phyloP scores from a whole-genome alignment of 2,113 vertebrate species.

The Trinectes maculatus region DNA sequence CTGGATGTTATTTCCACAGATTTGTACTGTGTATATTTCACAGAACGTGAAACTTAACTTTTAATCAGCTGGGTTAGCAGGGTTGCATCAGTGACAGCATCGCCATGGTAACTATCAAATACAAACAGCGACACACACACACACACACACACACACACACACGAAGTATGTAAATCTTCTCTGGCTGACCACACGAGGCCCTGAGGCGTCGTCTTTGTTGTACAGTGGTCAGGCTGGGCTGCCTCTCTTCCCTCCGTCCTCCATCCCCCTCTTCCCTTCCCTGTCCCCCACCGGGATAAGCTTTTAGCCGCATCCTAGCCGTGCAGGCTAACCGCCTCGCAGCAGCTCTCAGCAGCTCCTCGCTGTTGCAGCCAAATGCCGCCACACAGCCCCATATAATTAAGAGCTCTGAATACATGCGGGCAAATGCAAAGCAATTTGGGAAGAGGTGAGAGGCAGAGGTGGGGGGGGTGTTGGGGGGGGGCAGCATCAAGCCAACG shows the following conservation, averaged over 20 bases:
- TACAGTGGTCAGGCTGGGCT: not conserved
- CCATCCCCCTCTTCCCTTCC: slow-evolving; percentile 16
- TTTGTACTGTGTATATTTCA: too few species aligned
- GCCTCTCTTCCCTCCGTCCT: not conserved
- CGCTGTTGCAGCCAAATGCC: slow-evolving; percentile 79
- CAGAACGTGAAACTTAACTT: too few species aligned
- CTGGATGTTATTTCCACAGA: too few species aligned
- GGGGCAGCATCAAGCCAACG: slow-evolving; percentile 32
- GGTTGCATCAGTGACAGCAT: too few species aligned
- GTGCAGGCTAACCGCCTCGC: slow-evolving; percentile 65
- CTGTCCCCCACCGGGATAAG: slow-evolving; percentile 62
- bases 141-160: too few species aligned
- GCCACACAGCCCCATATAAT: slow-evolving; percentile 79
- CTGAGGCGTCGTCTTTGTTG: too few species aligned
- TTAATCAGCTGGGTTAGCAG: too few species aligned
- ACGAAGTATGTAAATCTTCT: too few species aligned
- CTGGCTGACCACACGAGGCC: too few species aligned
- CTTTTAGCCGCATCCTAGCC: slow-evolving; percentile 75
- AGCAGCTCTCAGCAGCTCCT: slow-evolving; percentile 72
- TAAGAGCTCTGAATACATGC: slow-evolving; percentile 77
- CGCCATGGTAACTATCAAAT: too few species aligned
- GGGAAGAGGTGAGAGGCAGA: slow-evolving; percentile 60
- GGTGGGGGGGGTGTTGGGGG: slow-evolving; percentile 18
- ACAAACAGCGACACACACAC: too few species aligned
- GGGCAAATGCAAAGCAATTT: slow-evolving; percentile 81